Base-by-base conservation (phyloP, 2,797 vertebrate species). In the Scomberomorus guttatus region DNA sequence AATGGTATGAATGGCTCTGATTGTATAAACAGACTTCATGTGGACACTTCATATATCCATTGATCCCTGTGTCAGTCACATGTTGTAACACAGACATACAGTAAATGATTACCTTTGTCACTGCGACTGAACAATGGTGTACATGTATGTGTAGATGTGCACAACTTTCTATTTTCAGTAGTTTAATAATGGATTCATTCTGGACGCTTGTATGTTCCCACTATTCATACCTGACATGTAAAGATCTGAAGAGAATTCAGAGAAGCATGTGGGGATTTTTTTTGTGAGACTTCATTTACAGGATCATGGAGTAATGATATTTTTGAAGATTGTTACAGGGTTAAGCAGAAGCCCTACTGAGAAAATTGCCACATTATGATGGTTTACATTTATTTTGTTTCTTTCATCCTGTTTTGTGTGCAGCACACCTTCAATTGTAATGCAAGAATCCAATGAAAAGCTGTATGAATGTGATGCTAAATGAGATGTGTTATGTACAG, bases 401-500 rank as follows among this genome's bases (percentile, higher is more conserved):
- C 20, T 1, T 77, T 57, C 46, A 25, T 65, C 22, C 37, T 57
- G 8, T 51, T 68, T 24, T 64, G 12, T 52, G 14, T 14, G 4
- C 1, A 27, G 5, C 27, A 51, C 55, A 55, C 11, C 9, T 6
- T 65, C 58, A 62, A 48, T 61, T 66, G 59, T 48, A 67, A 64
- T 60, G 62, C 17, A 34, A 69, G 55, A 81, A n/a, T n/a, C n/a
- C n/a, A n/a, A 59, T 77, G 62, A 72, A 81, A 54, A 44, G 59
- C 70, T 76, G 68, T 63, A 83, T 71, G 81, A 87, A 87, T 87
- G 86, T 84, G 66, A 60, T 60, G 67, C 34, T 18, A 70, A 27
- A 59, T 57, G 22, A 55, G 24, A 58, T 56, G 44, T 52, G 20
- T 10, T 51, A 57, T 56, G 27, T 58, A 63, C 22, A 51, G 9